Evolutionary conservation across 2,888 invertebrate species (phyloP).

Genomic region (Adelphocoris suturalis): DNA sequence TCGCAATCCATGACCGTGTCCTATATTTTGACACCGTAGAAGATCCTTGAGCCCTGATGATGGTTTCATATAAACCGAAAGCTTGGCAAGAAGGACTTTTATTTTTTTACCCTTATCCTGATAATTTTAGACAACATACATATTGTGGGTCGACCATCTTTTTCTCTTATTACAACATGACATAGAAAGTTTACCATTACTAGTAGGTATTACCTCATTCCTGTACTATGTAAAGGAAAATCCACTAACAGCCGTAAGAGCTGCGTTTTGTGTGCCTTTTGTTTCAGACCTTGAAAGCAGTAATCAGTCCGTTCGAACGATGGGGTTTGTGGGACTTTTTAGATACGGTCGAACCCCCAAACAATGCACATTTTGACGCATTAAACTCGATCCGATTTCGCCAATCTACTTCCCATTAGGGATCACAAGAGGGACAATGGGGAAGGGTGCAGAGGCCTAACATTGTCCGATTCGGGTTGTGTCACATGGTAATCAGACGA

Average conservation of each 20-base stretch:
- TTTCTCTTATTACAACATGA: too few relatives aligned
- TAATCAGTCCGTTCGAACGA: constrained; percentile 30
- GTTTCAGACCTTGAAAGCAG: constrained; percentile 23
- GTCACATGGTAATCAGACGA: constrained; percentile 57
- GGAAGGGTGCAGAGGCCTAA: background rate
- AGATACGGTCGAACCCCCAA: constrained; percentile 37
- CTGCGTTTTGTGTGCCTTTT: background rate
- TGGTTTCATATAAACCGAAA: too few relatives aligned
- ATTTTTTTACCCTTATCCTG: too few relatives aligned
- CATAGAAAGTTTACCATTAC: background rate
- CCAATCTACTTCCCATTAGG: constrained; percentile 46
- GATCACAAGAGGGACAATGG: constrained; percentile 44
- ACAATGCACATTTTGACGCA: constrained; percentile 42
- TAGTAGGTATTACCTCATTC: constrained; percentile 3
- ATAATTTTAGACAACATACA: too few relatives aligned
- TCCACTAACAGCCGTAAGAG: background rate
- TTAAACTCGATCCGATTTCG: constrained; percentile 41
- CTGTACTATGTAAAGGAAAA: background rate
- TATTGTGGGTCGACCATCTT: too few relatives aligned
- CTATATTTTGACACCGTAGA: too few relatives aligned
- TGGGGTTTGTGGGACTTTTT: constrained; percentile 33
- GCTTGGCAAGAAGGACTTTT: too few relatives aligned
- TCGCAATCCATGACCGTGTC: too few relatives aligned
- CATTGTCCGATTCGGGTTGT: constrained; percentile 53
- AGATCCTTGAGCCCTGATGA: too few relatives aligned